Evolutionary conservation across 2,113 vertebrate genomes (phyloP), one percentile per base, ranked within the genome.

Genomic region (Channa argus): DNA sequence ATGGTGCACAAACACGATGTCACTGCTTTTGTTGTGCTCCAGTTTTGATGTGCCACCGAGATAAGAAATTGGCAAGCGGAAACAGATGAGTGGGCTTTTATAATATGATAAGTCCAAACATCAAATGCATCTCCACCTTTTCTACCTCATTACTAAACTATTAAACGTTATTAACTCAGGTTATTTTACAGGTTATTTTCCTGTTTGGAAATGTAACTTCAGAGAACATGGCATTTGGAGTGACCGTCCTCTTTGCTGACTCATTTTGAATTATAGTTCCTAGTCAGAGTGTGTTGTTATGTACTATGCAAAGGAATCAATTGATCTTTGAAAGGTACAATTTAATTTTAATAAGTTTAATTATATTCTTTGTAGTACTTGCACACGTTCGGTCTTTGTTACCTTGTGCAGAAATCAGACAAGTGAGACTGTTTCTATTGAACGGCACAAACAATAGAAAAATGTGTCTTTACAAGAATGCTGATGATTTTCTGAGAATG

Each of bases 21-120:
- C 63, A 10, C 49, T 44, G 65, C 79, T 82, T 89, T 89, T 82
- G 84, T 90, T 81, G 83, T 74, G 58, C 69, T 85, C 78, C 70
- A 85, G 66, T 85, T 86, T 71, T 79, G 74, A 80, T 79, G 79
- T 37, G 38, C 74, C 53, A 44, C 61, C 52, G 59, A 84, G 84
- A 89, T 87, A 86, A 83, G 76, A 74, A 74, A 65, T 56, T 79
- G 83, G 74, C 88, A 80, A 34, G 50, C 0, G 2, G 54, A 74
- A 77, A 83, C 74, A 52, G 34, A 67, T 74, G 61, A 80, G 74
- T 76, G 66, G 56, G 12, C 50, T 45, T 65, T 73, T 13, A 47
- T 73, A 63, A 66, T n/a, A 33, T 34, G 37, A 84, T 60, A 55
- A 80, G 7, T 66, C 59, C n/a, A 59, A 78, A 77, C 56, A 55